These are phyloP conservation scores for Maniola jurtina DNA, from an alignment of 1,140 invertebrate species.

Conservation along the genomic window DNA sequence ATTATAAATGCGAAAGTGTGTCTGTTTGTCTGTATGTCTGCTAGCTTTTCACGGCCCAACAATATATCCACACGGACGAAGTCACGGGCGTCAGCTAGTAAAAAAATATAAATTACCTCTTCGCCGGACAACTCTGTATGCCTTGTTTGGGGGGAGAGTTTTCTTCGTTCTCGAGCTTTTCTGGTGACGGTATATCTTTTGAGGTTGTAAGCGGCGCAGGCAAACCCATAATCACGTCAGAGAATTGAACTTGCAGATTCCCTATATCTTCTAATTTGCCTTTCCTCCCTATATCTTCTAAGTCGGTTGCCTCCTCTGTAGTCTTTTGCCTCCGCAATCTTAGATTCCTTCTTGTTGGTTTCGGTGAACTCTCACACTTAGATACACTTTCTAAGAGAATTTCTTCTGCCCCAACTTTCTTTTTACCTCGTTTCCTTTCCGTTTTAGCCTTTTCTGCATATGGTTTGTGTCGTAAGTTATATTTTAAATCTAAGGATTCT, in stretches of 20 bases:
- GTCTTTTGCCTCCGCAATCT: conserved; percentile 48
- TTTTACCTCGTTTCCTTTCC: conserved; percentile 26
- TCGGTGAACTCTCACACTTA: conserved; percentile 40
- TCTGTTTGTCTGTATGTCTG: too few species aligned
- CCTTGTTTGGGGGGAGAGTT: conserved; percentile 47
- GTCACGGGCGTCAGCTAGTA: too few species aligned
- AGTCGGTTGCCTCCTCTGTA: conserved; percentile 35
- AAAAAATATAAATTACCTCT: too few species aligned
- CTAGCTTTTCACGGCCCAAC: too few species aligned
- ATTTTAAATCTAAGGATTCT: conserved; percentile 43
- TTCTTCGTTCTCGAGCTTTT: conserved; percentile 43
- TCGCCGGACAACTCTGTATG: conserved; percentile 67
- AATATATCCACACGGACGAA: too few species aligned
- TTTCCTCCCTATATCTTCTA: conserved; percentile 33
- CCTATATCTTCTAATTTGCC: conserved; percentile 60
- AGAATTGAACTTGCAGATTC: conserved; percentile 60
- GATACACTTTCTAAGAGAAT: conserved; percentile 38
- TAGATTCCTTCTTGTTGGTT: conserved; percentile 39
- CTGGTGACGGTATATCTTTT: conserved; percentile 57
- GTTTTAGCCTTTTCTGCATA: conserved; percentile 36
- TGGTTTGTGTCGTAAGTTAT: conserved; percentile 51
- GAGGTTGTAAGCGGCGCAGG: conserved; percentile 44
- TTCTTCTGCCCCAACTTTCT: conserved; percentile 30
- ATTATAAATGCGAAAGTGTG: too few species aligned
- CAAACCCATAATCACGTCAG: conserved; percentile 56